Percentiles rank a stretch among this genome's conserved stretches.
Conservation (phyloP, 2,888 invertebrate genomes). For the Gymnoscelis rufifasciata region DNA sequence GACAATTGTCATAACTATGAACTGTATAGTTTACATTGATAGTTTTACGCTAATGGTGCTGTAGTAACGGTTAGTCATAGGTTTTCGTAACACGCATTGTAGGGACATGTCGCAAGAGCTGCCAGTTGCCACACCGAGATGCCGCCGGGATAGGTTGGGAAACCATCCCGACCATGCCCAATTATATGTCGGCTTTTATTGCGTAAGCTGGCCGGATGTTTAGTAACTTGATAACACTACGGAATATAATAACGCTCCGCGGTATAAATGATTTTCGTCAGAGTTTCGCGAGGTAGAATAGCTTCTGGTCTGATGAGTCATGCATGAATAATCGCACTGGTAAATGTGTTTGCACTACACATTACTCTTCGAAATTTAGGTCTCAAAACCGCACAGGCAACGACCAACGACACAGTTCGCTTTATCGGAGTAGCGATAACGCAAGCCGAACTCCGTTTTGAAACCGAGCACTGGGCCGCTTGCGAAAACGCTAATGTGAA, state of each 20-base stretch:
- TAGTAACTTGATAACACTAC: conserved; percentile 54
- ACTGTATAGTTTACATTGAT: conserved; percentile 36
- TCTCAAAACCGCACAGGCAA: conserved; percentile 66
- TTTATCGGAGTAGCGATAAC: conserved; percentile 76
- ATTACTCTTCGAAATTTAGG: conserved; percentile 58
- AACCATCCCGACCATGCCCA: conserved; percentile 74
- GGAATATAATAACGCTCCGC: conserved; percentile 19
- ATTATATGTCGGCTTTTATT: conserved; percentile 66
- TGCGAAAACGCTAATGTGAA: conserved; percentile 80
- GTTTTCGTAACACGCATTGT: conserved; percentile 76
- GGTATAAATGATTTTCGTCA: conserved; percentile 8
- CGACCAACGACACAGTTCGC: conserved; percentile 65
- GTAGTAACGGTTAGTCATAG: conserved; percentile 63
- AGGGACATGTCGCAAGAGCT: conserved; percentile 73
- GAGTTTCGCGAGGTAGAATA: conserved; percentile 2
- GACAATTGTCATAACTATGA: conserved; percentile 43
- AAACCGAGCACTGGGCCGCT: conserved; percentile 76
- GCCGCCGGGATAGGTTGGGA: conserved; percentile 76
- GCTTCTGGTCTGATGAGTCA: background rate
- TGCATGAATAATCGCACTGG: conserved; percentile 1
- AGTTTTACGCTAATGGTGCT: conserved; percentile 48
- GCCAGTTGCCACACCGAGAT: conserved; percentile 67
- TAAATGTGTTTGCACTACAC: conserved; percentile 22
- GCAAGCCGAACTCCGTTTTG: conserved; percentile 74
- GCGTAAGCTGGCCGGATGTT: conserved; percentile 56